Conservation (phyloP, 1,140 invertebrate species). For the Listronotus oregonensis region DNA sequence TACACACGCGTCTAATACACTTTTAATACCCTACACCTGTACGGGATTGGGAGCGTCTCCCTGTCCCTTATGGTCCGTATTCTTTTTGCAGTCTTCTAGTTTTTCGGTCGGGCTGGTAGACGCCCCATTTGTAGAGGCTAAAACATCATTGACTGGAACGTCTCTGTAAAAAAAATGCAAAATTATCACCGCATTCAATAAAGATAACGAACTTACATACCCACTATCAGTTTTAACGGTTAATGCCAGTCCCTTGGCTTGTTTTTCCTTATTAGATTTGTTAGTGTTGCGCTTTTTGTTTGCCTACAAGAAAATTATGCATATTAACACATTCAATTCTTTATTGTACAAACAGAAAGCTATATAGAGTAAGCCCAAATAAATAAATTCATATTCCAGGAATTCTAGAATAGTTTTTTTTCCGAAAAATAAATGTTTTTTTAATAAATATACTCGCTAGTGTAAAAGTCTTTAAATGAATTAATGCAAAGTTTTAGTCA, state of each 20-base stretch:
- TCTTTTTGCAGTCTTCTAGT: slow-evolving; percentile 43
- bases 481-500: no score
- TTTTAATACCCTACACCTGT: slow-evolving; percentile 9
- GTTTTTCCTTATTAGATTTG: slow-evolving; percentile 48
- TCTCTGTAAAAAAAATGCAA: slow-evolving; percentile 33
- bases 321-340: slow-evolving; percentile 5
- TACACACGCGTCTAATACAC: no score
- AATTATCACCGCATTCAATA: neutral
- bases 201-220: slow-evolving; percentile 37
- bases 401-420: no score
- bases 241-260: slow-evolving; percentile 40
- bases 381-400: no score
- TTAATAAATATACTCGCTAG: no score
- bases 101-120: slow-evolving; percentile 34
- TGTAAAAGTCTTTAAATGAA: no score
- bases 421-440: no score
- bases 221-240: slow-evolving; percentile 51
- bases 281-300: slow-evolving; percentile 50
- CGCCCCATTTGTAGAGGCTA: slow-evolving; percentile 25
- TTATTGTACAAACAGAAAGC: neutral
- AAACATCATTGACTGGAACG: slow-evolving; percentile 43
- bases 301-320: slow-evolving; percentile 38
- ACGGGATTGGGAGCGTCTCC: slow-evolving; percentile 47
- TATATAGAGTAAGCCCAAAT: no score
- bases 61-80: slow-evolving; percentile 51